These are phyloP conservation scores for Melanotaenia maccullochi DNA, from an alignment of 2,797 vertebrate species.

Conservation along the genomic window DNA sequence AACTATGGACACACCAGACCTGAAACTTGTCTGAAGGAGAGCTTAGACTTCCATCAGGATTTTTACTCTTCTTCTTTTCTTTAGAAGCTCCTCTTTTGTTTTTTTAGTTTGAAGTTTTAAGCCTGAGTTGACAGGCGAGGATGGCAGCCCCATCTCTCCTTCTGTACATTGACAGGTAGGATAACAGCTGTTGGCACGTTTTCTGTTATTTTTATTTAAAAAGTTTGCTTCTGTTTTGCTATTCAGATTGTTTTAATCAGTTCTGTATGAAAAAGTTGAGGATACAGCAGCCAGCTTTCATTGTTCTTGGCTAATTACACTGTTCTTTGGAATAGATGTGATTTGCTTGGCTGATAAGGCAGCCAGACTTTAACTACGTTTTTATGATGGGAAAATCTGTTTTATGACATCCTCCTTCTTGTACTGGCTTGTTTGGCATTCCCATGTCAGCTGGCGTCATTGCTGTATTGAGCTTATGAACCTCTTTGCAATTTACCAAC, in stretches of 20 bases:
- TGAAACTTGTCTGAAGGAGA: slow-evolving; percentile 6
- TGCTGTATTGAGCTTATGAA: slow-evolving; percentile 3
- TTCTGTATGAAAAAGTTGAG: neutral
- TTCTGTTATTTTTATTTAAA: neutral
- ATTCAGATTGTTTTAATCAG: neutral
- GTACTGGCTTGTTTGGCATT: slow-evolving; percentile 43
- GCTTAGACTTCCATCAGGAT: slow-evolving; percentile 3
- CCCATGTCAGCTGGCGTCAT: slow-evolving; percentile 13
- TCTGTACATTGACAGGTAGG: slow-evolving; percentile 76
- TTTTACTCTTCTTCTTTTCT: neutral
- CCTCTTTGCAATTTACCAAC: slow-evolving; percentile 1
- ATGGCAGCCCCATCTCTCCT: slow-evolving; percentile 75
- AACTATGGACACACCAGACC: neutral
- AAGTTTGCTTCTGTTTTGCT: neutral
- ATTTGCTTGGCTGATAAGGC: neutral
- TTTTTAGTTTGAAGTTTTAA: neutral
- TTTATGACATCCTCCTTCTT: slow-evolving; percentile 24
- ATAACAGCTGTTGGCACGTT: neutral
- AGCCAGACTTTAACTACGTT: neutral
- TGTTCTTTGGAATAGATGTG: neutral
- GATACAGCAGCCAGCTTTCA: neutral
- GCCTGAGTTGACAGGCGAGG: slow-evolving; percentile 18
- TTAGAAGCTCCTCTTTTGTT: neutral
- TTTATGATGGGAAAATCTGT: neutral
- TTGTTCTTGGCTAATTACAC: neutral